Base-by-base conservation (phyloP, 2,113 vertebrate species). In the Pholis gunnellus region DNA sequence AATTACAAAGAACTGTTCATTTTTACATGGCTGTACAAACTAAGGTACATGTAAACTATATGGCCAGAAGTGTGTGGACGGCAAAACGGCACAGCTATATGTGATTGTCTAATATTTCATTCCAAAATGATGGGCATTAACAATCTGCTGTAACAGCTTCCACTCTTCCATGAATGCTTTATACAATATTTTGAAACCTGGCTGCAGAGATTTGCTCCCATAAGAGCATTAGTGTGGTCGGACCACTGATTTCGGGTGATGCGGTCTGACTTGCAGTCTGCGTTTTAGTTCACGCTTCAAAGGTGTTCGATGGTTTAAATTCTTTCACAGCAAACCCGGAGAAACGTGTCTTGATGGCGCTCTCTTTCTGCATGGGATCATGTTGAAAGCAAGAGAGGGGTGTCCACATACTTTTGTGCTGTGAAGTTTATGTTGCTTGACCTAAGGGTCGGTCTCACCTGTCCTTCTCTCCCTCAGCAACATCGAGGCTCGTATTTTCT, bases 401-500 rank as follows among this genome's bases (percentile, higher is more conserved):
- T 48, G 29, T 75, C 22, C 34, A 2, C 15, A 25, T 15, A n/a
- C 9, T 9, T 64, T 11, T 40, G 27, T 63, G 17, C 9, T n/a
- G 46, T 11, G 6, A 4, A 59, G 40, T 31, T 34, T 18, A 46
- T 72, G 34, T 22, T 18, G 9, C 52, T 44, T 68, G 29, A 52
- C 31, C n/a, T 38, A 34, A 69, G 27, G 8, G 22, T 75, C 64
- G 1, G 0, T 64, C 18, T 70, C 65, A 67, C 69, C 29, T 61
- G 18, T 83, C 59, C 14, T 54, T 76, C 18, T 75, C 70, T 90
- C 20, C n/a, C 10, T 29, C 92, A 99, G 97, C 78, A 90, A 95
- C 29, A 8, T 60, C 1, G 96, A 97, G 76, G 96, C 95, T 0
- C 96, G 97, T 50, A 31, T 90, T 29, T 96, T 96, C 90, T 99